phyloP scores from a whole-genome alignment of 2,888 invertebrate genomes.

The Drosophila crucigera region DNA sequence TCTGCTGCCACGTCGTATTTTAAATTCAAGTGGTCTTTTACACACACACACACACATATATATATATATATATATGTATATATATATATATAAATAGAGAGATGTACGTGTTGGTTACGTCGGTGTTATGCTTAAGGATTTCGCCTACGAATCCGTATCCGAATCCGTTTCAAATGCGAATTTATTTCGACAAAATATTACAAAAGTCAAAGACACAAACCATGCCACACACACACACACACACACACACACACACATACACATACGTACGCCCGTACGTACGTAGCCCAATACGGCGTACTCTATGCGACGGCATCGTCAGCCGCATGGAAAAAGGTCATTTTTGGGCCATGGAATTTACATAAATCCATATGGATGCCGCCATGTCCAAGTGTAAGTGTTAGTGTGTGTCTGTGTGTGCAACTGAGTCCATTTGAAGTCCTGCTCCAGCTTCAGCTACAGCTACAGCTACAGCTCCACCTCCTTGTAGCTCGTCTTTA shows the following conservation, averaged over 20 bases:
- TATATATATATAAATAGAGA: conserved; percentile 4
- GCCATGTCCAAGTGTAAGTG: conserved; percentile 39
- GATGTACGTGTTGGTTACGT: conserved; percentile 45
- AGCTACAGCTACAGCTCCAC: neutral
- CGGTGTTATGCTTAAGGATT: conserved; percentile 80
- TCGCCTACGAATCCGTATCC: conserved; percentile 81
- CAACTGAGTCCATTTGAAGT: conserved; percentile 62
- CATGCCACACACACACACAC: conserved; percentile 13
- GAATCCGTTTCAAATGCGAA: conserved; percentile 84
- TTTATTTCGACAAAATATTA: conserved; percentile 84
- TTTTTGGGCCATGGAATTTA: conserved; percentile 82
- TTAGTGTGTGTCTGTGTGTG: conserved; percentile 20
- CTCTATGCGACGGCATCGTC: conserved; percentile 13
- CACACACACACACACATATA: conserved; percentile 44
- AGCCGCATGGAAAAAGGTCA: conserved; percentile 80
- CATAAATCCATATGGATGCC: conserved; percentile 84
- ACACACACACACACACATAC: neutral
- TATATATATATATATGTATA: conserved; percentile 16
- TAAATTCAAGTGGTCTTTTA: conserved; percentile 82
- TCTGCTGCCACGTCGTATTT: conserved; percentile 78
- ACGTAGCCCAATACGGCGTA: neutral
- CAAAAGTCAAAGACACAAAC: conserved; percentile 82
- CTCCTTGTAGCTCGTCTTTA: conserved; percentile 22
- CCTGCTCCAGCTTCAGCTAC: conserved; percentile 26
- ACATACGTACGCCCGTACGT: neutral